Evolutionary conservation across 2,888 invertebrate genomes (phyloP).

Genomic region (Netelia virgata): DNA sequence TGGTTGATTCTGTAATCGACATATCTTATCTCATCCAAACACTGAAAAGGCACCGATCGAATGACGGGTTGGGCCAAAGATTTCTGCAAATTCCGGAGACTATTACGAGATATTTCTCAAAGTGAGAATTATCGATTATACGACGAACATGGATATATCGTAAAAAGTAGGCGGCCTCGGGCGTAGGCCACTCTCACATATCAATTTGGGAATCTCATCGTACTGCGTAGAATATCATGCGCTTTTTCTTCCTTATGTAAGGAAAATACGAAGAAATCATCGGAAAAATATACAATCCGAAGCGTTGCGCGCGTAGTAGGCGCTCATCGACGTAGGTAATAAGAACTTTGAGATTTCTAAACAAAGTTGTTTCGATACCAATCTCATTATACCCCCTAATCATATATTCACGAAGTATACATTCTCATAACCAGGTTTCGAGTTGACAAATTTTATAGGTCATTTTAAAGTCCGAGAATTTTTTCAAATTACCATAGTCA

Average conservation of each 20-base stretch:
- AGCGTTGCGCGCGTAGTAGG: conserved; percentile 64
- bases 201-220: conserved; percentile 61
- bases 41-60: conserved; percentile 9
- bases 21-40: conserved; percentile 28
- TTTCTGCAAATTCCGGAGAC: conserved; percentile 15
- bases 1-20: background rate
- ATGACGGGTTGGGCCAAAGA: background rate
- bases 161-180: conserved; percentile 6
- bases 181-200: conserved; percentile 62
- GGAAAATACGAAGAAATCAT: conserved; percentile 23
- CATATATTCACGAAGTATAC: too few species aligned
- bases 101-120: background rate
- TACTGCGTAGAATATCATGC: conserved; percentile 66
- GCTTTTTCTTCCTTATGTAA: conserved; percentile 31
- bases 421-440: too few species aligned
- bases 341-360: too few species aligned
- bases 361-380: too few species aligned
- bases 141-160: conserved; percentile 14
- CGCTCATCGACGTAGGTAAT: background rate
- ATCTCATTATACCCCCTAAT: too few species aligned
- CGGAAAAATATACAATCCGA: conserved; percentile 65
- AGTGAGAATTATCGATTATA: conserved; percentile 25
- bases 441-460: too few species aligned
- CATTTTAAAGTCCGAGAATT: too few species aligned
- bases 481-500: too few species aligned